Evolutionary conservation across 2,888 invertebrate species (phyloP).

Genomic region (Notocelia uddmanniana): DNA sequence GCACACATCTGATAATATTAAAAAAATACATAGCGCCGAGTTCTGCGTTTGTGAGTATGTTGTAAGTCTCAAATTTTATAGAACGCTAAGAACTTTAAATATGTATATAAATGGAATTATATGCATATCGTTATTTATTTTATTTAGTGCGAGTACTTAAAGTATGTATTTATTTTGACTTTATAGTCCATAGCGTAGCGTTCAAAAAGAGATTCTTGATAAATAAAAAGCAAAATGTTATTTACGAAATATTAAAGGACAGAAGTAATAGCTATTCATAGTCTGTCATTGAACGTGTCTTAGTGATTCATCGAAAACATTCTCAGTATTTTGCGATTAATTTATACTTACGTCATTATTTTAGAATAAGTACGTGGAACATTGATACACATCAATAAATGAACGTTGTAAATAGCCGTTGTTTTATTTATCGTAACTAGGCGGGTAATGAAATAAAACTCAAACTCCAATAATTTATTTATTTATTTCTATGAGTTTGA

Average conservation of each 20-base stretch:
- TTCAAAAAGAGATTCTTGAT: not conserved
- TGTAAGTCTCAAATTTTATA: not conserved
- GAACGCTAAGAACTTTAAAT: not conserved
- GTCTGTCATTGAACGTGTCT: not conserved
- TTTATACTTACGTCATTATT: slow-evolving; percentile 22
- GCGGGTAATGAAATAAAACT: not conserved
- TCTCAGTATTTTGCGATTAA: slow-evolving; percentile 3
- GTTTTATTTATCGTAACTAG: not conserved
- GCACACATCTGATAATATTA: too few relatives aligned
- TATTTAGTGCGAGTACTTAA: slow-evolving; percentile 21
- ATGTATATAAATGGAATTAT: slow-evolving; percentile 5
- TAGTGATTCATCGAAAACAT: slow-evolving; percentile 5
- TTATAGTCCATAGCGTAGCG: slow-evolving; percentile 1
- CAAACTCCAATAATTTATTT: slow-evolving; percentile 36
- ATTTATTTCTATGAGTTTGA: slow-evolving; percentile 18
- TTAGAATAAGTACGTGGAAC: slow-evolving; percentile 15
- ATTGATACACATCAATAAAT: slow-evolving; percentile 15
- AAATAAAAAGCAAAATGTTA: not conserved
- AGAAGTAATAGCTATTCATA: not conserved
- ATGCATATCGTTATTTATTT: slow-evolving; percentile 22
- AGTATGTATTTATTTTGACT: slow-evolving; percentile 19
- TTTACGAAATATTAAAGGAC: slow-evolving; percentile 3
- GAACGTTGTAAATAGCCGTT: slow-evolving; percentile 6
- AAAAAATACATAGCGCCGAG: not conserved
- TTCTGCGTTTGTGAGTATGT: not conserved